Conservation (phyloP, 2,888 invertebrate species). For the Monopis laevigella region DNA sequence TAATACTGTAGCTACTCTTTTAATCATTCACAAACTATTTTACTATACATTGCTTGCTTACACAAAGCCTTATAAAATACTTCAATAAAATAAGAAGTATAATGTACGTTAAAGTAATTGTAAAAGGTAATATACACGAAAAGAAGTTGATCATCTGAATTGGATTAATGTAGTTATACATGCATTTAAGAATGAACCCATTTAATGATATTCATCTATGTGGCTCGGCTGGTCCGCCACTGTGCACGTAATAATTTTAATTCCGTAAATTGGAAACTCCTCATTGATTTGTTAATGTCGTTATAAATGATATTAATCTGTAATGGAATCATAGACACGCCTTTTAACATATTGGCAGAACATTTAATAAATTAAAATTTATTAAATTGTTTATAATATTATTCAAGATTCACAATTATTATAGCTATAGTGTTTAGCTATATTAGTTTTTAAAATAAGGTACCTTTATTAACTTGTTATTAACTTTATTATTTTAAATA, state of each 20-base stretch:
- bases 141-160: slow-evolving; percentile 1
- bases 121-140: slow-evolving; percentile 1
- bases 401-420: too few relatives aligned
- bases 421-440: too few relatives aligned
- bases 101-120: too few relatives aligned
- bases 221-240: slow-evolving; percentile 34
- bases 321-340: slow-evolving; percentile 33
- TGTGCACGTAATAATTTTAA: slow-evolving; percentile 32
- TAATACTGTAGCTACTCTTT: background rate
- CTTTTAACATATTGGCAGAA: slow-evolving; percentile 7
- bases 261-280: slow-evolving; percentile 50
- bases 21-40: too few relatives aligned
- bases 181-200: slow-evolving; percentile 43
- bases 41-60: slow-evolving; percentile 6
- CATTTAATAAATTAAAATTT: slow-evolving; percentile 14
- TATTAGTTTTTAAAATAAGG: too few relatives aligned
- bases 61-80: too few relatives aligned
- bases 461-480: too few relatives aligned
- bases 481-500: too few relatives aligned
- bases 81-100: too few relatives aligned
- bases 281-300: slow-evolving; percentile 56
- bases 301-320: slow-evolving; percentile 33
- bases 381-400: too few relatives aligned
- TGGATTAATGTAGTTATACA: slow-evolving; percentile 5
- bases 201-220: slow-evolving; percentile 42